Evolutionary conservation across 1,140 invertebrate species (phyloP).

Genomic region (Zaprionus ornatus): DNA sequence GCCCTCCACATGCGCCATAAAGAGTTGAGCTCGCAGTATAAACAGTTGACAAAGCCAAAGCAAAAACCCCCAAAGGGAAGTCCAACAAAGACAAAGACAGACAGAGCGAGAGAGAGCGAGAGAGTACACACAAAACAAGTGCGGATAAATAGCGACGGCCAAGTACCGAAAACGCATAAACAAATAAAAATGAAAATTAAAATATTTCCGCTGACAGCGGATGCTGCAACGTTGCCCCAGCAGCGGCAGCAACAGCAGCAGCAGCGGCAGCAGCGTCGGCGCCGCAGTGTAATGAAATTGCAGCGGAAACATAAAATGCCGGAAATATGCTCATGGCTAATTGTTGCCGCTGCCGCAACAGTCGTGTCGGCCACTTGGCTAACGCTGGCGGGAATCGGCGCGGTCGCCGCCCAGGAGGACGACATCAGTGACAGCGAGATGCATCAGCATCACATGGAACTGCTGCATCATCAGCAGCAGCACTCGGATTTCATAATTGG

Average conservation of each 20-base stretch:
- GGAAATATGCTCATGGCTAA: slow-evolving; percentile 83
- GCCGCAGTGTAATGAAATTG: slow-evolving; percentile 59
- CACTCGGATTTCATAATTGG: slow-evolving; percentile 66
- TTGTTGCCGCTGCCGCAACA: slow-evolving; percentile 66
- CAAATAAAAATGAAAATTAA: slow-evolving; percentile 75
- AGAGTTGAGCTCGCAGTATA: neutral
- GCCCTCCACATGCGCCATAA: neutral
- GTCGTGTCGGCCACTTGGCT: slow-evolving; percentile 50
- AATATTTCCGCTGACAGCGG: slow-evolving; percentile 77
- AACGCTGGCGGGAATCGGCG: slow-evolving; percentile 46
- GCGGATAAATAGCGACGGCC: slow-evolving; percentile 10
- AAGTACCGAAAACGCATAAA: slow-evolving; percentile 46
- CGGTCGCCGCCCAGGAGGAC: slow-evolving; percentile 51
- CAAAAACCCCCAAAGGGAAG: slow-evolving; percentile 1
- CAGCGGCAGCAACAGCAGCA: slow-evolving; percentile 28
- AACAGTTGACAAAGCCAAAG: slow-evolving; percentile 8
- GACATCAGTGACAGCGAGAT: slow-evolving; percentile 53
- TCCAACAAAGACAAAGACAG: slow-evolving; percentile 7
- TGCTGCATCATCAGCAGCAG: slow-evolving; percentile 62
- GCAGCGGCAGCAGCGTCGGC: slow-evolving; percentile 13
- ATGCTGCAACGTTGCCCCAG: slow-evolving; percentile 45
- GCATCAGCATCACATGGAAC: slow-evolving; percentile 62
- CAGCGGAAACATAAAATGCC: slow-evolving; percentile 79
- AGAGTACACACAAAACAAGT: slow-evolving; percentile 1
- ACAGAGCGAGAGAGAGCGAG: slow-evolving; percentile 1